Conservation (phyloP, 2,888 invertebrate genomes). For the Ennomos erosarius region DNA sequence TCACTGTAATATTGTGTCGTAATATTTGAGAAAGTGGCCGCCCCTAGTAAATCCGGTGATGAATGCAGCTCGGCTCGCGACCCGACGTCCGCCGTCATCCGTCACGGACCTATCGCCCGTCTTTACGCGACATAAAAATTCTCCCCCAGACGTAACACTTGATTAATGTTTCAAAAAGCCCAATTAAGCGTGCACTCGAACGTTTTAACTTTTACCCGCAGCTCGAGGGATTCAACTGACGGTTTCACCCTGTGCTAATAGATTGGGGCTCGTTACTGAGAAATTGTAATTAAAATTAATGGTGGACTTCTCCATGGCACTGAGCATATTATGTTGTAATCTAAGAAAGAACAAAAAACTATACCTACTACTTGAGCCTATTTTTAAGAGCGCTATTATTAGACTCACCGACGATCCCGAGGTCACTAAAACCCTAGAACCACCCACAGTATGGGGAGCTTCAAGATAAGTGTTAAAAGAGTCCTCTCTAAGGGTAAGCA, state of each 20-base stretch:
- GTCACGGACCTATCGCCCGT: conserved; percentile 68
- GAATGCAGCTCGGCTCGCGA: conserved; percentile 63
- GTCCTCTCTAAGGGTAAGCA: too few relatives aligned
- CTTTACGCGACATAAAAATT: conserved; percentile 72
- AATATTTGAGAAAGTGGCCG: conserved; percentile 36
- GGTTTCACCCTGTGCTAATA: conserved; percentile 37
- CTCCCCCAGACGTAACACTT: conserved; percentile 73
- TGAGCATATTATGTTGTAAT: too few relatives aligned
- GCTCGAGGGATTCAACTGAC: conserved; percentile 38
- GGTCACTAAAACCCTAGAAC: too few relatives aligned
- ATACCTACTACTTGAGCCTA: too few relatives aligned
- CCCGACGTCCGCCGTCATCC: conserved; percentile 63
- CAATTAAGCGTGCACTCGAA: conserved; percentile 76
- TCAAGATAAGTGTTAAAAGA: too few relatives aligned
- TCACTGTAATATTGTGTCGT: conserved; percentile 9
- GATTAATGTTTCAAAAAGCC: conserved; percentile 83
- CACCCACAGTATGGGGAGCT: too few relatives aligned
- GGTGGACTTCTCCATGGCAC: conserved; percentile 14
- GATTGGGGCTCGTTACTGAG: conserved; percentile 38
- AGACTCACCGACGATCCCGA: too few relatives aligned
- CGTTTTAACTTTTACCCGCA: conserved; percentile 71
- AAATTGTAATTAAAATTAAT: conserved; percentile 36
- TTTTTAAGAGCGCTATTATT: too few relatives aligned
- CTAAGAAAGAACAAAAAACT: too few relatives aligned
- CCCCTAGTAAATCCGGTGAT: conserved; percentile 55